A percentile compares a stretch with the other conserved stretches of the same genome.
Evolutionary conservation across 2,888 invertebrate genomes (phyloP).

Genomic region (Eristalis intricaria): DNA sequence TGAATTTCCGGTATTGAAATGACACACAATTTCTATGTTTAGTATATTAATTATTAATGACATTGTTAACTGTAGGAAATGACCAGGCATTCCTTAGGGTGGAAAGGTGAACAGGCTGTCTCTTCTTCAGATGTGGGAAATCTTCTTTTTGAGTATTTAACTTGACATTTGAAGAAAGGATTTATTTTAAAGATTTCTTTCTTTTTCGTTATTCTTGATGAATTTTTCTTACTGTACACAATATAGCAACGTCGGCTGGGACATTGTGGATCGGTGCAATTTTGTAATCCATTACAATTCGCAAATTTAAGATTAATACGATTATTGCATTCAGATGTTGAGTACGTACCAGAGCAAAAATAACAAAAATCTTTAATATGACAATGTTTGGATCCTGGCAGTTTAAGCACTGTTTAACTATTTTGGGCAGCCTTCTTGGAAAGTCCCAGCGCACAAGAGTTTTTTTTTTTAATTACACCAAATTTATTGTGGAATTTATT

Average conservation of each 20-base stretch:
- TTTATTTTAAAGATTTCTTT: too few species aligned
- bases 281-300: conserved; percentile 30
- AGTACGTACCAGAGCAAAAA: conserved; percentile 8
- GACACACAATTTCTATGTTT: conserved; percentile 18
- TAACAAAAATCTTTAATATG: conserved; percentile 32
- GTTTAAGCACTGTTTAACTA: conserved; percentile 23
- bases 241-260: conserved; percentile 25
- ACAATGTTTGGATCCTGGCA: conserved; percentile 32
- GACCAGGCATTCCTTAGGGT: neutral
- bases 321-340: neutral
- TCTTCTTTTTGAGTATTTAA: conserved; percentile 10
- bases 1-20: conserved; percentile 16
- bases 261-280: conserved; percentile 24
- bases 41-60: too few species aligned
- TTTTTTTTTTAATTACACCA: neutral
- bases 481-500: conserved; percentile 5
- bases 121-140: conserved; percentile 9
- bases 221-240: conserved; percentile 7
- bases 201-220: conserved; percentile 1
- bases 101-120: neutral
- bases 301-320: neutral
- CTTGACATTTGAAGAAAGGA: neutral
- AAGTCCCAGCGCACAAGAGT: conserved; percentile 36
- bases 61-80: too few species aligned
- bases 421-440: conserved; percentile 20